Conservation (phyloP, 2,888 invertebrate species). For the Tetragnatha montana region DNA sequence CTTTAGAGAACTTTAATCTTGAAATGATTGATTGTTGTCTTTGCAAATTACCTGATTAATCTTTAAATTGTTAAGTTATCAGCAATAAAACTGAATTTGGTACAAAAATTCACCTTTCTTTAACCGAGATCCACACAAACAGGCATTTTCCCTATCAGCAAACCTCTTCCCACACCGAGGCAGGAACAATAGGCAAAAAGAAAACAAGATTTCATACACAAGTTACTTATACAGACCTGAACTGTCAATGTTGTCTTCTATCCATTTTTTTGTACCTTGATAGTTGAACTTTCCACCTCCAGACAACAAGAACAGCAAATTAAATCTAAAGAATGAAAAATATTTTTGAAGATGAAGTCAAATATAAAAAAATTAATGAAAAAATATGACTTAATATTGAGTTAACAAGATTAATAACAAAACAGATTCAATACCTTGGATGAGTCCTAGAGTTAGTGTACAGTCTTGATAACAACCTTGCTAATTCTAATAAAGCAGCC, state of each 20-base stretch:
- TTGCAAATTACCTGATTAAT: no score
- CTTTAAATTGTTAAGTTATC: no score
- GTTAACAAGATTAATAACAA: neutral
- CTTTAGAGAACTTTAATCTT: no score
- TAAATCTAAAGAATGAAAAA: conserved; percentile 76
- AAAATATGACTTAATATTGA: neutral
- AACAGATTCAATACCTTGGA: conserved; percentile 75
- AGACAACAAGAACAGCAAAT: conserved; percentile 89
- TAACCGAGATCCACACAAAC: no score
- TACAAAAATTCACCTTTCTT: no score
- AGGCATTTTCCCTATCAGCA: no score
- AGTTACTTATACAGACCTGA: conserved; percentile 80
- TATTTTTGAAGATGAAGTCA: neutral
- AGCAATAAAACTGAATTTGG: no score
- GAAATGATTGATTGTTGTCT: no score
- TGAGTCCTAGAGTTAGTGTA: conserved; percentile 84
- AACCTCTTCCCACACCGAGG: no score
- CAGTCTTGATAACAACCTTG: conserved; percentile 89
- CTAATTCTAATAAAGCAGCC: conserved; percentile 89
- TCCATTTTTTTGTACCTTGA: conserved; percentile 95
- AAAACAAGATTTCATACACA: neutral
- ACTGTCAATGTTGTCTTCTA: conserved; percentile 94
- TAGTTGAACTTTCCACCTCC: conserved; percentile 96
- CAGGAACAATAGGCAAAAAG: neutral
- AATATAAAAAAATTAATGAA: neutral